Base-by-base conservation (phyloP, 1,140 invertebrate species). In the Cryptotermes secundus region DNA sequence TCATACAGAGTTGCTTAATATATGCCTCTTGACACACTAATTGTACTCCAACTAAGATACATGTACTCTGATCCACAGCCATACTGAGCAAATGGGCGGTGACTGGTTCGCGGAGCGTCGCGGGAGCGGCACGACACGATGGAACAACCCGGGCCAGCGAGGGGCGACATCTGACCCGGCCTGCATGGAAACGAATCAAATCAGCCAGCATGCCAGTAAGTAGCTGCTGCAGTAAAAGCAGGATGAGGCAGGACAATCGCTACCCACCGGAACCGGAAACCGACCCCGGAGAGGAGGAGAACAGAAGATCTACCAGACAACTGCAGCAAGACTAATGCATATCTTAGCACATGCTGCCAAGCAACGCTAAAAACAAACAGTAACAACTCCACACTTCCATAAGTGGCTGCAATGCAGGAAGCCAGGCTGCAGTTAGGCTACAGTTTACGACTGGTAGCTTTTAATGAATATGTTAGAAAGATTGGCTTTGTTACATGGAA, bases 21-120 rank as follows among this genome's bases (percentile, higher is more conserved):
- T n/a, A n/a, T n/a, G n/a, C n/a, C n/a, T n/a, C n/a, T n/a, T n/a
- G n/a, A n/a, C n/a, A n/a, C n/a, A n/a, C n/a, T n/a, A n/a, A n/a
- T n/a, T n/a, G n/a, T n/a, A n/a, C n/a, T n/a, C n/a, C n/a, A n/a
- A n/a, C n/a, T n/a, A n/a, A n/a, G n/a, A n/a, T n/a, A n/a, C 3
- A 19, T 49, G 16, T 49, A 19, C 45, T 49, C 26, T 81, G 49
- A 38, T 36, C 45, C n/a, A n/a, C 19, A 82, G 81, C 81, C 81
- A 45, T 82, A 82, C 45, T 82, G 81, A 82, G 81, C 19, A 82
- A 31, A 31, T 82, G 81, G 81, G 81, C 81, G 81, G 81, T 82
- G 81, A 82, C 81, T 82, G 81, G 81, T 82, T 82, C 81, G 81
- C 81, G 81, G 81, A 82, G 81, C 81, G 81, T 82, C 81, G 81